A percentile compares a stretch with the other conserved stretches of the same genome.
phyloP scores from a whole-genome alignment of 2,113 vertebrate species.

The Callopanchax toddi region DNA sequence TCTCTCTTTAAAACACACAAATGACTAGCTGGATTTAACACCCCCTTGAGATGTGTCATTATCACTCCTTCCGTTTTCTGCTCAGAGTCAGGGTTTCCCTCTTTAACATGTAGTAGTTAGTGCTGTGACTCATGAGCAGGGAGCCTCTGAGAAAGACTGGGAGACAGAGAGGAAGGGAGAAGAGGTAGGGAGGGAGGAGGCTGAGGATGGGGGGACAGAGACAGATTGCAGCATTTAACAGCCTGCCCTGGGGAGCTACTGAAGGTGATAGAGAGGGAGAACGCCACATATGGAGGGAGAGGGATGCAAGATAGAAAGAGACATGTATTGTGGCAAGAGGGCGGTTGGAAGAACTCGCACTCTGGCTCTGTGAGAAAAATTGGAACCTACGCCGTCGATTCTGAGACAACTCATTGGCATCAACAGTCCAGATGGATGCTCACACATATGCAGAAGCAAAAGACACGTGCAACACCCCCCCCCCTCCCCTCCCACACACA shows the following conservation, averaged over 20 bases:
- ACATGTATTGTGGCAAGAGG: slow-evolving; percentile 45
- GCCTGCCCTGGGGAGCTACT: slow-evolving; percentile 76
- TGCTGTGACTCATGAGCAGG: slow-evolving; percentile 60
- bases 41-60: slow-evolving; percentile 54
- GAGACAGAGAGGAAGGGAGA: slow-evolving; percentile 36
- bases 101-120: slow-evolving; percentile 64
- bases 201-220: slow-evolving; percentile 66
- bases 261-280: slow-evolving; percentile 72
- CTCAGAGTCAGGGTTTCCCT: slow-evolving; percentile 65
- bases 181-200: slow-evolving; percentile 20
- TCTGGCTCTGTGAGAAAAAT: slow-evolving; percentile 41
- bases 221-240: slow-evolving; percentile 84
- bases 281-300: slow-evolving; percentile 60
- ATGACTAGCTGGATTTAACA: slow-evolving; percentile 40
- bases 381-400: slow-evolving; percentile 49
- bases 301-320: slow-evolving; percentile 46
- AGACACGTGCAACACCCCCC: not conserved
- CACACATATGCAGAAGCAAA: slow-evolving; percentile 2
- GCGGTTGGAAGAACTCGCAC: slow-evolving; percentile 26
- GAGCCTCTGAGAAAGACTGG: slow-evolving; percentile 44
- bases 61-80: slow-evolving; percentile 33
- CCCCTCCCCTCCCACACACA: too few relatives aligned
- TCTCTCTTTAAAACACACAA: slow-evolving; percentile 18
- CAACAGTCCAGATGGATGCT: slow-evolving; percentile 55
- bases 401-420: slow-evolving; percentile 34